These are phyloP conservation scores for Meteorus sp. DNA, from an alignment of 1,140 invertebrate genomes.

Conservation along the genomic window DNA sequence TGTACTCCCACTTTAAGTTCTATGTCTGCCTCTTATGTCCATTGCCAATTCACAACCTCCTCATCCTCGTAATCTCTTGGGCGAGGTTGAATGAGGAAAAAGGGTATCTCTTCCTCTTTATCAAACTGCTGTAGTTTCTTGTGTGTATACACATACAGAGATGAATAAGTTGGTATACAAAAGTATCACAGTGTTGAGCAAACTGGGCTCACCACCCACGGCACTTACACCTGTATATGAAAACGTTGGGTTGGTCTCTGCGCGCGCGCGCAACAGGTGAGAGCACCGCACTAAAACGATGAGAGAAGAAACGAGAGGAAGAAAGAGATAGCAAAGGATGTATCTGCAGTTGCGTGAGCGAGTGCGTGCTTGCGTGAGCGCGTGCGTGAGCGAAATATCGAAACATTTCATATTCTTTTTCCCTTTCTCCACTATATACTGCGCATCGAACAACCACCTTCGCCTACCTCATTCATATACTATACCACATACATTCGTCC, in stretches of 20 bases:
- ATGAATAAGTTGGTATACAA: no score
- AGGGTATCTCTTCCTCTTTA: slow-evolving; percentile 53
- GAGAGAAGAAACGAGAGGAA: slow-evolving; percentile 17
- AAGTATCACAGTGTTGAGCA: no score
- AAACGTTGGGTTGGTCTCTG: no score
- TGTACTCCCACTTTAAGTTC: slow-evolving; percentile 12
- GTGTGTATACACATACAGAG: no score
- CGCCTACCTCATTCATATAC: slow-evolving; percentile 1
- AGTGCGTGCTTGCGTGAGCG: slow-evolving; percentile 36
- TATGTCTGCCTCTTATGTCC: slow-evolving; percentile 9
- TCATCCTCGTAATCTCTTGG: slow-evolving; percentile 14
- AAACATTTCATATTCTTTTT: slow-evolving; percentile 33
- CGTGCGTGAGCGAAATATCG: slow-evolving; percentile 56
- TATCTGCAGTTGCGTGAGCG: slow-evolving; percentile 36
- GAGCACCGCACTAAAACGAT: slow-evolving; percentile 36
- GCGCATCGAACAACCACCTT: not conserved
- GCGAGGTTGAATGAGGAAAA: slow-evolving; percentile 24
- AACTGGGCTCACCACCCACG: no score
- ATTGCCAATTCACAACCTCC: slow-evolving; percentile 17
- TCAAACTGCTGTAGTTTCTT: slow-evolving; percentile 47
- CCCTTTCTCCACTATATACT: slow-evolving; percentile 3
- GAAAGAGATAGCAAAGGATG: slow-evolving; percentile 22
- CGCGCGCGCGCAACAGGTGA: slow-evolving; percentile 45
- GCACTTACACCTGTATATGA: slow-evolving; percentile 50
- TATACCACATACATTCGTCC: not conserved